A percentile compares a stretch with the other conserved stretches of the same genome.
phyloP scores from a whole-genome alignment of 2,888 invertebrate genomes.

The Eupithecia pulchellata region DNA sequence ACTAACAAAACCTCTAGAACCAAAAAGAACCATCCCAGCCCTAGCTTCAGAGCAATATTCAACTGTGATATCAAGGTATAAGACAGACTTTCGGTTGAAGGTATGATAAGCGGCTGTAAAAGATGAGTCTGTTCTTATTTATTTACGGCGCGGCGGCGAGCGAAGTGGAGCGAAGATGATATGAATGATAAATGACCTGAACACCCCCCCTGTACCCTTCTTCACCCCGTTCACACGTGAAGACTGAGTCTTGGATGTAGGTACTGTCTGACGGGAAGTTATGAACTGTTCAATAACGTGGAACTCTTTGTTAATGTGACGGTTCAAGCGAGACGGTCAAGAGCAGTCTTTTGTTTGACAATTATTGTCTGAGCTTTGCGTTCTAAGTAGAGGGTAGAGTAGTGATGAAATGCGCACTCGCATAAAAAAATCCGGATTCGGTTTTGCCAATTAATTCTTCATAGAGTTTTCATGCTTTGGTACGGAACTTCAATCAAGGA shows the following conservation, averaged over 20 bases:
- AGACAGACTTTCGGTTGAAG: slow-evolving; percentile 38
- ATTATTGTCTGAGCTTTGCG: slow-evolving; percentile 26
- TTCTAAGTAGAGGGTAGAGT: not conserved
- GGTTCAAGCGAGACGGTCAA: slow-evolving; percentile 21
- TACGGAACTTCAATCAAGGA: not conserved
- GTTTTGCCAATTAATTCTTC: not conserved
- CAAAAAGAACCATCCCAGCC: slow-evolving; percentile 52
- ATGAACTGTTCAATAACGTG: slow-evolving; percentile 68
- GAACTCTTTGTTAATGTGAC: slow-evolving; percentile 56
- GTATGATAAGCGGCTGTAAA: slow-evolving; percentile 73
- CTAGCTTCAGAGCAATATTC: slow-evolving; percentile 41
- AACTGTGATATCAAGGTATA: slow-evolving; percentile 47
- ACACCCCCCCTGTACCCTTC: slow-evolving; percentile 57
- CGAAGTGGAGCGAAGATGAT: slow-evolving; percentile 86
- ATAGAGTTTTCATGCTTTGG: too few species aligned
- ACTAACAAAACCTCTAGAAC: slow-evolving; percentile 56
- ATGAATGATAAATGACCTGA: slow-evolving; percentile 86
- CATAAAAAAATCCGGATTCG: not conserved
- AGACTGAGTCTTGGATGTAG: slow-evolving; percentile 64
- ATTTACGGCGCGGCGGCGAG: slow-evolving; percentile 85
- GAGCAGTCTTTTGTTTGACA: slow-evolving; percentile 30
- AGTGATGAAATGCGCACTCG: not conserved
- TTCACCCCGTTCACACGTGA: slow-evolving; percentile 77
- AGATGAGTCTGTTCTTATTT: slow-evolving; percentile 86
- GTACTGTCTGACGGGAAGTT: slow-evolving; percentile 63